These are phyloP conservation scores for Suricata suricatta DNA, from an alignment of 2,113 vertebrate genomes.

Conservation along the genomic window DNA sequence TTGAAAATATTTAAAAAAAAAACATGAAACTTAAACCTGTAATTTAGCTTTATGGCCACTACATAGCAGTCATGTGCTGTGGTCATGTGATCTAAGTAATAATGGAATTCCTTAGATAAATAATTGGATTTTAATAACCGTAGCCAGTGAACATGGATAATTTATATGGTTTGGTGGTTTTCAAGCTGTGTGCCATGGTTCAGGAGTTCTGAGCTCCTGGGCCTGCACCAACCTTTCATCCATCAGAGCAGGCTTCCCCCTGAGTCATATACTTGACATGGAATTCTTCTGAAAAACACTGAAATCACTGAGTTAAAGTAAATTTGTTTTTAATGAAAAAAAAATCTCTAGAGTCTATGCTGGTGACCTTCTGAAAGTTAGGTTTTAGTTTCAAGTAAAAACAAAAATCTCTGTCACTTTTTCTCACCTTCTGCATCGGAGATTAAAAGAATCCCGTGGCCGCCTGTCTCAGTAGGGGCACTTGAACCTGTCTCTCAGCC, in stretches of 20 bases:
- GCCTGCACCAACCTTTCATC: neutral
- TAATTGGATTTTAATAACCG: slow-evolving; percentile 1
- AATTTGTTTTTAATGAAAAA: neutral
- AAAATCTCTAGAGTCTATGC: neutral
- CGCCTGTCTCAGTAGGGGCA: neutral
- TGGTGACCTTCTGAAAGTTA: neutral
- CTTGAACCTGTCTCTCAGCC: neutral
- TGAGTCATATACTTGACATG: neutral
- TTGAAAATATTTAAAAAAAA: neutral
- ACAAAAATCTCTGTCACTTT: neutral
- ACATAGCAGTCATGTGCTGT: neutral
- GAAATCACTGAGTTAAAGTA: neutral
- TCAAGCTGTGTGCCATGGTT: neutral
- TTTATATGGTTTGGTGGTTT: neutral
- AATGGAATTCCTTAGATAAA: neutral
- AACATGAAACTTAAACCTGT: neutral
- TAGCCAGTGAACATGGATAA: neutral
- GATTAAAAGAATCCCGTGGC: slow-evolving; percentile 4
- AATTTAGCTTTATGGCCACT: slow-evolving; percentile 3
- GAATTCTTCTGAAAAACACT: neutral
- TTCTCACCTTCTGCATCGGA: neutral
- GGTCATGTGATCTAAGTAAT: neutral
- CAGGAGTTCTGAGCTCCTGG: neutral
- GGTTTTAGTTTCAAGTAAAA: slow-evolving; percentile 8
- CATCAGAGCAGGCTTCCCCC: neutral